Conservation (phyloP, 35 echinoderm and acorn worm species). For the Lytechinus variegatus region DNA sequence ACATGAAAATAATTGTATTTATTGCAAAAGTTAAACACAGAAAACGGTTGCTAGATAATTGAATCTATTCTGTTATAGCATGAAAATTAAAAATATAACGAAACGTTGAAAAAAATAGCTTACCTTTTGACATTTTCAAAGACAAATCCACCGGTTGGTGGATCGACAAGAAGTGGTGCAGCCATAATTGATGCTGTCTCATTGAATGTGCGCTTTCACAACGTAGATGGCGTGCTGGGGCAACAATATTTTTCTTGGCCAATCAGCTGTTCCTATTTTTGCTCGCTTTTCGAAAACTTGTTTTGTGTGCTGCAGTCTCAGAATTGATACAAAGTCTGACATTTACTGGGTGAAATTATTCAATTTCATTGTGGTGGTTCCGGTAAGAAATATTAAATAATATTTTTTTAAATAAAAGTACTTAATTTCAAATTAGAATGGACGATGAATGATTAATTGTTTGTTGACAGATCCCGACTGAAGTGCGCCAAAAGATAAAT, state of each 20-base stretch:
- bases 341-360: not conserved
- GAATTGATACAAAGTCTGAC: not conserved
- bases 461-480: not conserved
- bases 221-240: not conserved
- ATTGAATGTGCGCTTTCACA: not conserved
- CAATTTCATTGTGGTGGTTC: not conserved
- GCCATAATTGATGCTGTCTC: conserved; percentile 60
- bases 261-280: conserved; percentile 18
- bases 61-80: not conserved
- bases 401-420: no score
- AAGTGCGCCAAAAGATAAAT: not conserved
- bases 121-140: conserved; percentile 84
- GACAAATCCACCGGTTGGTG: conserved; percentile 79
- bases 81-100: not conserved
- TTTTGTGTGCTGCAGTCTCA: not conserved
- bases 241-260: not conserved
- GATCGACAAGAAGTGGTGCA: conserved; percentile 59
- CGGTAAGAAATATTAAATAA: not conserved
- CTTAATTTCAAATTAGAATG: not conserved
- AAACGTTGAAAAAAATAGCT: not conserved
- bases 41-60: not conserved
- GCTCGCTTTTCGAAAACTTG: not conserved
- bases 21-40: not conserved
- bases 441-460: not conserved
- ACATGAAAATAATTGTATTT: not conserved